phyloP scores from a whole-genome alignment of 2,797 vertebrate genomes.

The Toxotes lorentzi region DNA sequence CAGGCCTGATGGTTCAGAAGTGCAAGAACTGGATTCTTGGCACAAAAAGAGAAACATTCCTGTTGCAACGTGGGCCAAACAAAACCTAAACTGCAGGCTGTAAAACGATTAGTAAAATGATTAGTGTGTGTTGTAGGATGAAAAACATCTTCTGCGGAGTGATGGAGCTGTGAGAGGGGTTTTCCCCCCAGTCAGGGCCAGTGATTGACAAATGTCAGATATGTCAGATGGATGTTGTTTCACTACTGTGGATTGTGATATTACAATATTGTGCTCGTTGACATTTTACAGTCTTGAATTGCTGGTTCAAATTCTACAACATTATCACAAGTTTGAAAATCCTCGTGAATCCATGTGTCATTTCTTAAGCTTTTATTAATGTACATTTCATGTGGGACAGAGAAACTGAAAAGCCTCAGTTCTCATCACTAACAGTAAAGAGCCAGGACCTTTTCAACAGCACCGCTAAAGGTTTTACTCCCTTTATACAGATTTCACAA shows the following conservation, averaged over 20 bases:
- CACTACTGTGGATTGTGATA: not conserved
- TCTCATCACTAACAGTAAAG: not conserved
- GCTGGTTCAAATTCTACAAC: not conserved
- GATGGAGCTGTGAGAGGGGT: not conserved
- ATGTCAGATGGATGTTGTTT: not conserved
- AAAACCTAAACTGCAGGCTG: conserved; percentile 18
- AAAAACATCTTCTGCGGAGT: conserved; percentile 1
- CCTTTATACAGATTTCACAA: not conserved
- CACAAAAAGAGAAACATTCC: conserved; percentile 8
- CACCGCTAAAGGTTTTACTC: not conserved
- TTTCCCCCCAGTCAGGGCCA: not conserved
- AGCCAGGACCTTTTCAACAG: not conserved
- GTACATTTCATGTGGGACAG: not conserved
- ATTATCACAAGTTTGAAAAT: not conserved
- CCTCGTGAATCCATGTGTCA: not conserved
- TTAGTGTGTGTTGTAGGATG: conserved; percentile 6
- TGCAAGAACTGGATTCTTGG: conserved; percentile 33
- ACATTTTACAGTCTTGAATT: not conserved
- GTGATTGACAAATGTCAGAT: not conserved
- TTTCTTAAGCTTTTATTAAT: not conserved
- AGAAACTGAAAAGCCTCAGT: not conserved
- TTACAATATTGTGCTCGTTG: not conserved
- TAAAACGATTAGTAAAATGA: conserved; percentile 25
- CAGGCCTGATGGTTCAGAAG: conserved; percentile 44
- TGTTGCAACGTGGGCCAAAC: conserved; percentile 11